A percentile compares a stretch with the other conserved stretches of the same genome.
Evolutionary conservation across 2,888 invertebrate genomes (phyloP).

Genomic region (Hedya salicella): DNA sequence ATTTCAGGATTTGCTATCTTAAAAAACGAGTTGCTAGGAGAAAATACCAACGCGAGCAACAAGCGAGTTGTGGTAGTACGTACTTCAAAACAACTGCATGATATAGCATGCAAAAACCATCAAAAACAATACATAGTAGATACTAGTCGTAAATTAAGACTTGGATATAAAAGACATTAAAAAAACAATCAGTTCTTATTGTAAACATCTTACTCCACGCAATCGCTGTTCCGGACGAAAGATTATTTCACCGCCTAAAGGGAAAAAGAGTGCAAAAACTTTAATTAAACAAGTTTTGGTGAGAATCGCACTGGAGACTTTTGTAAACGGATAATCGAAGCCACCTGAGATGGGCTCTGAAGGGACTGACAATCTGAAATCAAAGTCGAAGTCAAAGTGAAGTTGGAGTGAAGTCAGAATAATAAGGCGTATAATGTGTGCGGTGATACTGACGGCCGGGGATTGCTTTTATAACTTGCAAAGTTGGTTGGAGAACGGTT

Average conservation of each 20-base stretch:
- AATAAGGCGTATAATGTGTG: slow-evolving; percentile 43
- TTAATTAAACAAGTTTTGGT: slow-evolving; percentile 84
- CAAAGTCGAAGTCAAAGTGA: slow-evolving; percentile 32
- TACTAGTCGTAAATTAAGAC: neutral
- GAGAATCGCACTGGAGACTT: slow-evolving; percentile 80
- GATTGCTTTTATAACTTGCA: slow-evolving; percentile 46
- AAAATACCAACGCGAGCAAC: too few relatives aligned
- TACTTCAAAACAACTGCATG: too few relatives aligned
- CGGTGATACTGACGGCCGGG: slow-evolving; percentile 57
- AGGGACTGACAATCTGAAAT: slow-evolving; percentile 55
- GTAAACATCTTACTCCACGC: slow-evolving; percentile 54
- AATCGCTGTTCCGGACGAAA: slow-evolving; percentile 64
- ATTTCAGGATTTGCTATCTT: too few relatives aligned
- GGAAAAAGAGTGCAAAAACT: slow-evolving; percentile 84
- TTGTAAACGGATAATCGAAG: slow-evolving; percentile 83
- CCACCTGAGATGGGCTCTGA: slow-evolving; percentile 73
- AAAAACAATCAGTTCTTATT: too few relatives aligned
- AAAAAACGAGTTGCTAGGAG: too few relatives aligned
- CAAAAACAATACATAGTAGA: too few relatives aligned
- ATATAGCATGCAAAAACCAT: too few relatives aligned
- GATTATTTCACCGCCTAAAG: slow-evolving; percentile 81
- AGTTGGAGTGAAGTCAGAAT: slow-evolving; percentile 36
- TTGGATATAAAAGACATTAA: neutral
- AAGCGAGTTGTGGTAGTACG: too few relatives aligned
- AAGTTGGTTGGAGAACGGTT: slow-evolving; percentile 48